These are phyloP conservation scores for Gavia stellata DNA, from an alignment of 2,113 vertebrate genomes.

Conservation along the genomic window DNA sequence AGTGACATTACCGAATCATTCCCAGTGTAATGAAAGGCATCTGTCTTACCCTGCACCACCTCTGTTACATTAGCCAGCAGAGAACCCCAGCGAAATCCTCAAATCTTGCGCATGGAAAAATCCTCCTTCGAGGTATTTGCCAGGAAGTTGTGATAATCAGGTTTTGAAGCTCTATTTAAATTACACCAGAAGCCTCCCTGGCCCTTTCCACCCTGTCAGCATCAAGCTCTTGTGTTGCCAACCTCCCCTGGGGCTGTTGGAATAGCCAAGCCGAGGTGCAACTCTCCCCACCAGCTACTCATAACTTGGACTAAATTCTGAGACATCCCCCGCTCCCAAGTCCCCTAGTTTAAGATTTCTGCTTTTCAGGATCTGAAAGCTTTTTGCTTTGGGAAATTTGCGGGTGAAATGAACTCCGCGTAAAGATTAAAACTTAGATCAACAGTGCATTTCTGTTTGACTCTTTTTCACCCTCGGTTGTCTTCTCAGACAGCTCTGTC, in stretches of 20 bases:
- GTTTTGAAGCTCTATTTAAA: not conserved
- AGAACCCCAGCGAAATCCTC: not conserved
- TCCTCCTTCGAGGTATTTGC: not conserved
- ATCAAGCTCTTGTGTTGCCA: not conserved
- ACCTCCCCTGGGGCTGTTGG: not conserved
- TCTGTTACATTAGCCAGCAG: not conserved
- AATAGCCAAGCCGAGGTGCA: not conserved
- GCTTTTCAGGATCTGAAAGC: not conserved
- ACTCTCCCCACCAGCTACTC: not conserved
- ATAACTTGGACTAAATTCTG: not conserved
- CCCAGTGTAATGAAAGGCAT: not conserved
- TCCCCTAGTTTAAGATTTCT: not conserved
- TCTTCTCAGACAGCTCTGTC: not conserved
- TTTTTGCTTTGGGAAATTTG: not conserved
- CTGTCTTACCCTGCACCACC: not conserved
- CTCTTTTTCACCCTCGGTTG: not conserved
- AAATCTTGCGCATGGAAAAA: not conserved
- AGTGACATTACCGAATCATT: not conserved
- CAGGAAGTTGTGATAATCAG: not conserved
- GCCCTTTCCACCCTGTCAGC: not conserved
- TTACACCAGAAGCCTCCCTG: not conserved
- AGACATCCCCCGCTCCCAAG: rapidly evolving
- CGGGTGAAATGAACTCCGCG: not conserved
- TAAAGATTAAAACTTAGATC: not conserved
- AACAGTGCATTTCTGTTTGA: not conserved